Evolutionary conservation across 2,113 vertebrate species (phyloP), one percentile per base, ranked within the genome.

Genomic region (Nibea coibor): DNA sequence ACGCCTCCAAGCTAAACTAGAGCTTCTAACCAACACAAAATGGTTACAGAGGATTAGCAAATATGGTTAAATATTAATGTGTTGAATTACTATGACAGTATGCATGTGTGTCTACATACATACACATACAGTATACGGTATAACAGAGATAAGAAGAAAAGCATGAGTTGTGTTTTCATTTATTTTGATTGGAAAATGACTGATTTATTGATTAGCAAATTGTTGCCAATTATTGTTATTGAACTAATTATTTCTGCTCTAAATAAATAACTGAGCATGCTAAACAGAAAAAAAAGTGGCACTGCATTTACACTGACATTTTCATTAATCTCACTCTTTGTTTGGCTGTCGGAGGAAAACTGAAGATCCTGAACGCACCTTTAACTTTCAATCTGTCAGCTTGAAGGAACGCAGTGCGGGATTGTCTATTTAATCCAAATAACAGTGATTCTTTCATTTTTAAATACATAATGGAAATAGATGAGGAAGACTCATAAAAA

Each of bases 401-500:
- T 93, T 93, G 93, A 95, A 95, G 95, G 95, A 94, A 96, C 95
- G 94, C 93, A 92, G 91, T 19, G 71, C 51, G 80, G 63, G 87
- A 84, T 86, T 90, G 77, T 81, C 82, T 78, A 54, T 77, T 86
- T 87, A 87, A 93, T 91, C 85, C 88, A 74, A 93, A 91, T 92
- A 88, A 93, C 93, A 91, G 95, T 96, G 95, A 97, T 97, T 97
- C 94, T 95, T 98, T 97, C 96, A 96, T 96, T 97, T 97, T 97
- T 95, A 97, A 97, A 96, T 95, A 97, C 95, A 94, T 96, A 97
- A 97, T 97, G 94, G 96, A 97, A 97, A 97, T 96, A 96, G 96
- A 97, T 96, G 96, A 96, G 95, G 95, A 96, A 93, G 96, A 95
- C 96, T 97, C 97, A 96, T 97, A 97, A 97, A 98, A 98, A 98